A percentile compares a stretch with the other conserved stretches of the same genome.
phyloP scores from a whole-genome alignment of 35 echinoderm and acorn worm genomes.

The Apostichopus japonicus region DNA sequence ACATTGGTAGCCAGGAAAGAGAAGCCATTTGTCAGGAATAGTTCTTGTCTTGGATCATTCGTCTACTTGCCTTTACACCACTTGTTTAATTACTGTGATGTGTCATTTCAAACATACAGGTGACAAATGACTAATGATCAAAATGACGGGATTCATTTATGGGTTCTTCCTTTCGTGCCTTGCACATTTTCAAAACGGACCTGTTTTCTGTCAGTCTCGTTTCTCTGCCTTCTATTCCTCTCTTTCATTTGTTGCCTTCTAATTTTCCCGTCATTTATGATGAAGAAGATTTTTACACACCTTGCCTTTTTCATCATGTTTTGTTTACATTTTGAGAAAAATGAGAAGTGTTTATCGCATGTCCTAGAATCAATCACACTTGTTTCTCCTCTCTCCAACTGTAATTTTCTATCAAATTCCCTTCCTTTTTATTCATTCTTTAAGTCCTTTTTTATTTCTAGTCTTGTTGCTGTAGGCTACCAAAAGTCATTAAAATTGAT shows the following conservation, averaged over 20 bases:
- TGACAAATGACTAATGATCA: not conserved
- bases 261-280: not conserved
- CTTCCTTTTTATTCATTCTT: not conserved
- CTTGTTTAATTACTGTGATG: too few relatives aligned
- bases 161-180: not conserved
- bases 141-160: not conserved
- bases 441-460: not conserved
- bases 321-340: conserved; percentile 16
- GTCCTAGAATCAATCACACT: not conserved
- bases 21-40: too few relatives aligned
- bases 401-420: not conserved
- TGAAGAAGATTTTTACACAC: not conserved
- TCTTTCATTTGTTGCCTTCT: not conserved
- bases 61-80: too few relatives aligned
- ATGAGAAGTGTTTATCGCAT: not conserved
- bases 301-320: not conserved
- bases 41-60: too few relatives aligned
- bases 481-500: conserved; percentile 16
- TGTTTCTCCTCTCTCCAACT: not conserved
- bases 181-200: not conserved
- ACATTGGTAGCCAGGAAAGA: too few relatives aligned
- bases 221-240: not conserved
- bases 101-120: not conserved
- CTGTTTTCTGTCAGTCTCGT: not conserved
- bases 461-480: not conserved